Conservation (phyloP, 2,113 vertebrate species). For the Neodon shergylaensis region DNA sequence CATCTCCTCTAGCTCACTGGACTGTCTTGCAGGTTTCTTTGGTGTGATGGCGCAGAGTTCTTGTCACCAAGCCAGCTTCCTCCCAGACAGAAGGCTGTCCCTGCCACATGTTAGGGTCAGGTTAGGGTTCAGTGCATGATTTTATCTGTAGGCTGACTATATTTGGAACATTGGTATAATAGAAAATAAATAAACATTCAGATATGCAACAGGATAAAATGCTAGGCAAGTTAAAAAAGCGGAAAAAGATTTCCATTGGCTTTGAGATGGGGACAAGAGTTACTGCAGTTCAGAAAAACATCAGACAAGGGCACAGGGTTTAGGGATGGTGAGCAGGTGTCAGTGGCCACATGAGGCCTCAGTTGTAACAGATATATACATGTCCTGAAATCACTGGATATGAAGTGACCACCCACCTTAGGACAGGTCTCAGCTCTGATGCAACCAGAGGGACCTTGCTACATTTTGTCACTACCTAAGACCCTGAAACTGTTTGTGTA, state of each 20-base stretch:
- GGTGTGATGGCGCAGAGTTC: not conserved
- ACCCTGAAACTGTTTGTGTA: not conserved
- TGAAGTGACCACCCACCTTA: not conserved
- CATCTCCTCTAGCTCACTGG: not conserved
- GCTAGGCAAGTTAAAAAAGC: not conserved
- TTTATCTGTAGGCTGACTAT: no score
- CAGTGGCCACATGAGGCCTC: not conserved
- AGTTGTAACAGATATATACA: not conserved
- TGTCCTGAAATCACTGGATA: not conserved
- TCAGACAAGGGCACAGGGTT: not conserved
- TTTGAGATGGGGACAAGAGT: not conserved
- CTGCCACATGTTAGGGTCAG: not conserved
- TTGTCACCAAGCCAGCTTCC: not conserved
- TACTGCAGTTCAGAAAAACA: not conserved
- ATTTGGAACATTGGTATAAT: not conserved
- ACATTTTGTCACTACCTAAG: not conserved
- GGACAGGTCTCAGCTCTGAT: not conserved
- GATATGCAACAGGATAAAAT: not conserved
- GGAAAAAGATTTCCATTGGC: not conserved
- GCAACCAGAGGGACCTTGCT: not conserved
- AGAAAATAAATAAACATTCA: not conserved
- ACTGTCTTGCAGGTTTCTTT: fast-evolving
- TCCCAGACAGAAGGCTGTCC: not conserved
- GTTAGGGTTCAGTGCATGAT: not conserved
- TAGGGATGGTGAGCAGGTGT: not conserved